Evolutionary conservation across 1,140 invertebrate genomes (phyloP), one percentile per base, ranked within the genome.

Genomic region (Platorchestia sp.): DNA sequence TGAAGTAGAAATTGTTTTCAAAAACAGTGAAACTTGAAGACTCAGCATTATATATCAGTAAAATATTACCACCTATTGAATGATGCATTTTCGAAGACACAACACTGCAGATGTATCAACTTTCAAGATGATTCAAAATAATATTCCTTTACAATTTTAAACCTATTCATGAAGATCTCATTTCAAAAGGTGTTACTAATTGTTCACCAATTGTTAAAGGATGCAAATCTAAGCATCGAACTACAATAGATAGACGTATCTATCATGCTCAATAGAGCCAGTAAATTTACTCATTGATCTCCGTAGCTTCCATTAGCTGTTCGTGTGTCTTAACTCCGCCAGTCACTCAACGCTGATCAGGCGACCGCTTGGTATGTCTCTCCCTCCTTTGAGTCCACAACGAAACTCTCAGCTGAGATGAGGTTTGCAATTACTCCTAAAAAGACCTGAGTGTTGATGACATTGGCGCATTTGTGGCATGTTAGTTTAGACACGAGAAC

Each of bases 401-500:
- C 59, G 10, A 75, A 75, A 75, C 59, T 75, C 59, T 75, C 59
- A 75, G 59, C 59, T 75, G 27, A 75, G 59, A 75, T 75, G 59
- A 75, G 59, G 59, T 75, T 89, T 44, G 43, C 87, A 89, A 89
- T 89, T 89, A 89, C 41, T 27, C 87, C 43, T 89, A 89, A 89
- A 89, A 89, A 89, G 87, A 42, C 87, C 43, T 42, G 87, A 89
- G 87, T 89, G 87, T 41, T 89, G 43, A 89, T 89, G 87, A 89
- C 87, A 89, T 89, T 89, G 87, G 41, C 41, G 43, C 43, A 44
- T 10, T 89, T 44, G 43, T 89, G 87, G n/a, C 43, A 89, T 89
- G 43, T 89, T 89, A 42, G 87, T 89, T 41, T 89, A 89, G 87
- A 44, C 87, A 89, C 42, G 87, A 89, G 87, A 89, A 89, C 87